Conservation (phyloP, 2,888 invertebrate genomes). For the Lasioglossum morio region DNA sequence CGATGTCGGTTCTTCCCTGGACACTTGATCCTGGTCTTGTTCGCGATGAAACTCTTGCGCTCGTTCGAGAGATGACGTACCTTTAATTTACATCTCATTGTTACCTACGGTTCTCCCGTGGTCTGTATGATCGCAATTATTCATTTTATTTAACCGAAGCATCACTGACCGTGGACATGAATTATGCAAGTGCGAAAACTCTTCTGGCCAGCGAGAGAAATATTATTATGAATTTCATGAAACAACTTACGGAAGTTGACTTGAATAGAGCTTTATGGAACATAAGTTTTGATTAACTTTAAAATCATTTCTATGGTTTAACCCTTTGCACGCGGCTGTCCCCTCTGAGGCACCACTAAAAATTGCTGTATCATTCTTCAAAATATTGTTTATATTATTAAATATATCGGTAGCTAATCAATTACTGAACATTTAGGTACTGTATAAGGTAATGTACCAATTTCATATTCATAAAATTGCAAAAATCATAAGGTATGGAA, state of each 20-base stretch:
- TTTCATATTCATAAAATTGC: too few species aligned
- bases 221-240: neutral
- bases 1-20: conserved; percentile 6
- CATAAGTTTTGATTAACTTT: neutral
- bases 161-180: neutral
- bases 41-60: conserved; percentile 16
- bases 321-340: too few species aligned
- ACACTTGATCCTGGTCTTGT: conserved; percentile 46
- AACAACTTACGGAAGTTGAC: neutral
- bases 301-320: neutral
- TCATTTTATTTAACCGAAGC: neutral
- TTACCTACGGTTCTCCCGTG: too few species aligned
- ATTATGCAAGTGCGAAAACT: neutral
- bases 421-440: too few species aligned
- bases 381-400: too few species aligned
- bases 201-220: neutral
- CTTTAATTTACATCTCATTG: neutral
- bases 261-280: neutral
- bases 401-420: too few species aligned
- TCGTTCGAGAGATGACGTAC: neutral
- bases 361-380: too few species aligned
- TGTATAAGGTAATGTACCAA: too few species aligned
- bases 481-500: too few species aligned
- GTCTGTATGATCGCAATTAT: neutral
- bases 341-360: too few species aligned